These are phyloP conservation scores for Oxyura jamaicensis DNA, from an alignment of 2,113 vertebrate species.

Conservation along the genomic window DNA sequence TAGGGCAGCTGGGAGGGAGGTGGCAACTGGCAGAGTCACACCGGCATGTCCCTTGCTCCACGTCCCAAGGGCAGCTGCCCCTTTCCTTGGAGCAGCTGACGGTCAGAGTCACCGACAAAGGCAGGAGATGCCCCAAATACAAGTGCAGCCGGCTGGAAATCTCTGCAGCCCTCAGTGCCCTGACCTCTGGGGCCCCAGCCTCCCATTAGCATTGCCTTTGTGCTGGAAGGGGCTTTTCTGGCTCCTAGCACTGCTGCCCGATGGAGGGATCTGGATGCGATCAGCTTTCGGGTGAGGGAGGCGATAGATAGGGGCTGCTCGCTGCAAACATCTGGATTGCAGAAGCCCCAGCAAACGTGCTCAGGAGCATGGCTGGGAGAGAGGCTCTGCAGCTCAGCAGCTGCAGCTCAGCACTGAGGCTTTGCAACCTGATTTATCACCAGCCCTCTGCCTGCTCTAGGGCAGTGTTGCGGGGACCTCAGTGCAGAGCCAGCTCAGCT, in stretches of 20 bases:
- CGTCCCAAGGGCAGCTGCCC: not conserved
- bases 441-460: not conserved
- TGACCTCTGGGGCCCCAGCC: not conserved
- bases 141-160: not conserved
- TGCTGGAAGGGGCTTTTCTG: not conserved
- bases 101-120: not conserved
- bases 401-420: not conserved
- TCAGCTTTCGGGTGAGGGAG: rapidly evolving
- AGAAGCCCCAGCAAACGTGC: not conserved
- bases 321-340: not conserved
- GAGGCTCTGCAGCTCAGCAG: not conserved
- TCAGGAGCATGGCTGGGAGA: not conserved
- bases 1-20: not conserved
- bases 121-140: not conserved
- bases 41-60: not conserved
- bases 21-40: no score
- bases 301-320: not conserved
- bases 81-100: not conserved
- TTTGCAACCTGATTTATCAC: not conserved
- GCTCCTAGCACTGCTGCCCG: not conserved
- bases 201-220: not conserved
- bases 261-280: not conserved
- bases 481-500: not conserved
- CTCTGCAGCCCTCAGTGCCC: not conserved
- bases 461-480: not conserved